phyloP scores from a whole-genome alignment of 2,113 vertebrate genomes.

The Herpetotheres cachinnans region DNA sequence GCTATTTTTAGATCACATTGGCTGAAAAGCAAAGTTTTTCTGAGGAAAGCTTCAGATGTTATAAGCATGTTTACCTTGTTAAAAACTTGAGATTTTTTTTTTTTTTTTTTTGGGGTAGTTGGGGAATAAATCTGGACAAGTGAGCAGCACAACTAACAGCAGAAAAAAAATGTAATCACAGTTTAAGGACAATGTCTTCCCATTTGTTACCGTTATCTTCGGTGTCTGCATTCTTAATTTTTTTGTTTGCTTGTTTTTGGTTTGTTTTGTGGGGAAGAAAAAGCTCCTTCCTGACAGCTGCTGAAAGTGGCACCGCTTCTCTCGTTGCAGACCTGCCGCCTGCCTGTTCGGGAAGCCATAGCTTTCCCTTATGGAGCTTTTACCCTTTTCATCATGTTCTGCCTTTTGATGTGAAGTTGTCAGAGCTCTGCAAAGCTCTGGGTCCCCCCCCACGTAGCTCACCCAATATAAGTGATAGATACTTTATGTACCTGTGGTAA shows the following conservation, averaged over 20 bases:
- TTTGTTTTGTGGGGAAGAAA: background rate
- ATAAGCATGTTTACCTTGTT: background rate
- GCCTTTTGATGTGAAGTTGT: background rate
- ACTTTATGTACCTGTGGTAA: background rate
- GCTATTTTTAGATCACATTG: background rate
- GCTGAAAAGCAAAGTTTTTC: background rate
- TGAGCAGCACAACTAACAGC: background rate
- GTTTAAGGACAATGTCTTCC: background rate
- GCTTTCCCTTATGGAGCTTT: background rate
- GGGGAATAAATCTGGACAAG: background rate
- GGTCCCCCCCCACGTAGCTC: rapidly evolving
- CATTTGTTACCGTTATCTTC: background rate
- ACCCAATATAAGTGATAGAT: background rate
- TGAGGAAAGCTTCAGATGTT: background rate
- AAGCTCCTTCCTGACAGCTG: background rate
- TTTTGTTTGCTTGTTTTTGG: too few species aligned
- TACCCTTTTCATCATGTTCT: background rate
- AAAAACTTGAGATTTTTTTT: background rate
- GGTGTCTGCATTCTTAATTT: background rate
- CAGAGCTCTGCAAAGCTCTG: background rate
- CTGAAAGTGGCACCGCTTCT: background rate
- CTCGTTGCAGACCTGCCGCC: rapidly evolving
- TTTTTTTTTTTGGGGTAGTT: background rate
- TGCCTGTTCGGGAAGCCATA: background rate
- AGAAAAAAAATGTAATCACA: background rate